phyloP scores from a whole-genome alignment of 2,888 invertebrate species.

The Notocelia uddmanniana region DNA sequence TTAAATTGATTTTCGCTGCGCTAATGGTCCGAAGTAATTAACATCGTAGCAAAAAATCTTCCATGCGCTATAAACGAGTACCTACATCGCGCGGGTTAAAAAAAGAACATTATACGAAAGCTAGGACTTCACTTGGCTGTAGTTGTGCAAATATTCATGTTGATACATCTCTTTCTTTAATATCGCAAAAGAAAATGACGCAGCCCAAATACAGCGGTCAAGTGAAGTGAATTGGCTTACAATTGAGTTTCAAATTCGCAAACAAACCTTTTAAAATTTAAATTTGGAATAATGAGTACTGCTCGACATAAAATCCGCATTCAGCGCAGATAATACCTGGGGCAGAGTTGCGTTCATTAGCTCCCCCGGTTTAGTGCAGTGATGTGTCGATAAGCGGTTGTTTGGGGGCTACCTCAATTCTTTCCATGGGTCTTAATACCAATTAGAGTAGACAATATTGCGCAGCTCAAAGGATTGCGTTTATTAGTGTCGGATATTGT shows the following conservation, averaged over 20 bases:
- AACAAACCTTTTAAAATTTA: conserved; percentile 8
- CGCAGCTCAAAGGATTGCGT: conserved; percentile 76
- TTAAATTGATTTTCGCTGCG: no score
- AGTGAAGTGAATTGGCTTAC: no score
- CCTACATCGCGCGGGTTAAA: no score
- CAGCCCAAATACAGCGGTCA: no score
- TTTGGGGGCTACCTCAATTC: conserved; percentile 80
- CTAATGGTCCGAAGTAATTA: no score
- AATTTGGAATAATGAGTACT: conserved; percentile 17
- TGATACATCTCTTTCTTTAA: no score
- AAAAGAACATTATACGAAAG: no score
- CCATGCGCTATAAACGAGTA: no score
- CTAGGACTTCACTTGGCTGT: no score
- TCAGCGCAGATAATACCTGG: conserved; percentile 68
- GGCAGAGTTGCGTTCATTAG: conserved; percentile 72
- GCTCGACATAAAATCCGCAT: conserved; percentile 35
- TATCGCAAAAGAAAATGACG: no score
- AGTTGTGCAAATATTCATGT: no score
- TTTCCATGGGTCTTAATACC: conserved; percentile 78
- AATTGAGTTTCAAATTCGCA: background rate
- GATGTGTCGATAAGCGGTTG: conserved; percentile 80
- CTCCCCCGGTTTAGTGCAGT: conserved; percentile 62
- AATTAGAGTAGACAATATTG: conserved; percentile 83
- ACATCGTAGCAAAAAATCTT: no score
- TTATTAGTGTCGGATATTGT: conserved; percentile 84